phyloP scores from a whole-genome alignment of 37 sponge, comb jelly and placozoan species.

The Axinella damicornis region DNA sequence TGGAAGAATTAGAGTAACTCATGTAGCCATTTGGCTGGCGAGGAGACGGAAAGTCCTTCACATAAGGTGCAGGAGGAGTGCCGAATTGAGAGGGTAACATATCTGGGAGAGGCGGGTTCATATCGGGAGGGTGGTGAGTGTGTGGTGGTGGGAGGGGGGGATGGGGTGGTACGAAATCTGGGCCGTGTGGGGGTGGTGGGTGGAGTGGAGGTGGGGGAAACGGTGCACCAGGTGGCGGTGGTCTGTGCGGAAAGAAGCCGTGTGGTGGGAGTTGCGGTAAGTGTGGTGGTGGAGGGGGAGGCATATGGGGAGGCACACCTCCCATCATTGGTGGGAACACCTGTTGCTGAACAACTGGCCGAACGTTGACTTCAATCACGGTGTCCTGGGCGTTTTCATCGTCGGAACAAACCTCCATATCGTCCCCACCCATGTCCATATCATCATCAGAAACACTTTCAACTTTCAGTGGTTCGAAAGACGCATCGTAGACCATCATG shows the following conservation, averaged over 20 bases:
- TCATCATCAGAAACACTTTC: constrained; percentile 43
- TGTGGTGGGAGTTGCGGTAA: not conserved
- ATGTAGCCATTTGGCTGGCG: constrained; percentile 36
- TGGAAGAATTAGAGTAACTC: constrained; percentile 25
- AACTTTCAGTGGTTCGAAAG: constrained; percentile 29
- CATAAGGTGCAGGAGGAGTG: constrained; percentile 8
- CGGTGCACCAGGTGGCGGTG: not conserved
- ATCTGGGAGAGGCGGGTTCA: not conserved
- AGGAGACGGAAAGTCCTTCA: constrained; percentile 18
- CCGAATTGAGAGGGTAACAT: constrained; percentile 12
- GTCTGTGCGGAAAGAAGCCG: not conserved
- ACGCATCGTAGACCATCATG: constrained; percentile 50
- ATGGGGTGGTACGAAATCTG: not conserved
- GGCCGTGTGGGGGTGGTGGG: constrained; percentile 31
- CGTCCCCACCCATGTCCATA: constrained; percentile 38
- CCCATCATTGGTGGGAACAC: not conserved
- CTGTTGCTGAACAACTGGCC: not conserved
- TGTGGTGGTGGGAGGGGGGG: constrained; percentile 1
- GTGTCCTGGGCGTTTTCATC: constrained; percentile 37
- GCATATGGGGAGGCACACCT: not conserved
- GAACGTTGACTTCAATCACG: constrained; percentile 67
- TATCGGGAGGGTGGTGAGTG: constrained; percentile 16
- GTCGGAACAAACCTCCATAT: constrained; percentile 75
- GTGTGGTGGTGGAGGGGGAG: constrained; percentile 7
- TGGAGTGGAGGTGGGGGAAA: constrained; percentile 1